Conservation (phyloP, 2,888 invertebrate genomes). For the Boloria euphrosyne region DNA sequence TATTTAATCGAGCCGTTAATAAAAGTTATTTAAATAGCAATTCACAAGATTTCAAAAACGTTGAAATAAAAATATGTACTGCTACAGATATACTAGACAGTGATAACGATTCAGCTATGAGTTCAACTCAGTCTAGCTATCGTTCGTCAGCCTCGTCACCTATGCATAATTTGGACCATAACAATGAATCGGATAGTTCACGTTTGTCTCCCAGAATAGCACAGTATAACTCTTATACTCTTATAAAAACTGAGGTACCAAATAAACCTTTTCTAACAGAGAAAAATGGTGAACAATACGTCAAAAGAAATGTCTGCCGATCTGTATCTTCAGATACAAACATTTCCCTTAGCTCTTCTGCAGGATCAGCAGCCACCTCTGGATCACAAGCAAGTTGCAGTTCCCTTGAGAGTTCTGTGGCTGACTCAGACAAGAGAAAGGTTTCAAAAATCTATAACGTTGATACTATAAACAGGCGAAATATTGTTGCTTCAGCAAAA, state of each 20-base stretch:
- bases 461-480: slow-evolving; percentile 92
- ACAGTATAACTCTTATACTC: slow-evolving; percentile 66
- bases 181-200: slow-evolving; percentile 80
- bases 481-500: slow-evolving; percentile 92
- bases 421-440: slow-evolving; percentile 84
- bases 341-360: slow-evolving; percentile 86
- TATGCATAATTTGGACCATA: slow-evolving; percentile 84
- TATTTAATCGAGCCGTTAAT: slow-evolving; percentile 57
- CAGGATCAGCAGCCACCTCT: slow-evolving; percentile 87
- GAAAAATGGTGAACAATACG: slow-evolving; percentile 68
- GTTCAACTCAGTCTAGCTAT: slow-evolving; percentile 90
- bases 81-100: slow-evolving; percentile 85
- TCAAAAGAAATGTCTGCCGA: slow-evolving; percentile 83
- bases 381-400: slow-evolving; percentile 88
- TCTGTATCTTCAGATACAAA: slow-evolving; percentile 89
- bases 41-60: slow-evolving; percentile 65
- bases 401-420: slow-evolving; percentile 84
- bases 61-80: slow-evolving; percentile 75
- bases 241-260: slow-evolving; percentile 72
- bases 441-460: slow-evolving; percentile 90
- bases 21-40: slow-evolving; percentile 59
- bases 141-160: slow-evolving; percentile 90
- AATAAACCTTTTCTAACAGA: slow-evolving; percentile 59
- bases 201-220: slow-evolving; percentile 75
- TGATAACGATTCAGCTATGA: slow-evolving; percentile 94